Base-by-base conservation (phyloP, 2,888 invertebrate genomes). In the Nudaria mundana region DNA sequence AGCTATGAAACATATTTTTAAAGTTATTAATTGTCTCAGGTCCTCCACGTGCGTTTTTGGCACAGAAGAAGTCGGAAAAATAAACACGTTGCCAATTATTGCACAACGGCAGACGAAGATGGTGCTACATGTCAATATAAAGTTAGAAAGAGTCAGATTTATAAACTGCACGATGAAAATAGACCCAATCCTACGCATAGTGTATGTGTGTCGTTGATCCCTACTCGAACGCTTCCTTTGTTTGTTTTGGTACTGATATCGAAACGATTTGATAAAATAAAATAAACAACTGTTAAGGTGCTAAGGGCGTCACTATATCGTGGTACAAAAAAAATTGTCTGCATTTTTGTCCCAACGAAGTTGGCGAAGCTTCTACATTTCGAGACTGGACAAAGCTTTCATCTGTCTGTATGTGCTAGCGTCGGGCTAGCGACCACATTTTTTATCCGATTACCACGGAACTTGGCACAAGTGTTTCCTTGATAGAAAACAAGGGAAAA, bases 191-290 rank as follows among this genome's bases (percentile, higher is more conserved):
- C 86, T 76, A 87, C 85, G 85, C 86, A 81, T 78, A 67, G 20
- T 31, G 72, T 76, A 86, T 86, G 10, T 23, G 72, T 76, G 87
- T 86, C 87, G 82, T 85, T 87, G 87, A 83, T 86, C 87, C 71
- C 84, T 75, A 70, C 56, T 53, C 65, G n/a, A 77, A 52, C 30
- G 51, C 44, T 55, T 63, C 52, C 58, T 60, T 65, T 67, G 67
- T 71, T 71, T 69, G 70, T 76, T 76, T 77, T 78, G 63, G 57
- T 72, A 66, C 60, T 71, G 58, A 66, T 61, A 58, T 56, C 54
- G 57, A 53, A 35, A 20, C 14, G 32, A 35, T 42, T 34, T 30
- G 41, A 47, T 46, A 47, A 43, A 41, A n/a, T n/a, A n/a, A n/a
- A 49, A 38, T 31, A 44, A 28, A 47, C 34, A 51, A 20, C 38